Conservation (phyloP, 2,888 invertebrate genomes). For the Eupithecia subumbrata region DNA sequence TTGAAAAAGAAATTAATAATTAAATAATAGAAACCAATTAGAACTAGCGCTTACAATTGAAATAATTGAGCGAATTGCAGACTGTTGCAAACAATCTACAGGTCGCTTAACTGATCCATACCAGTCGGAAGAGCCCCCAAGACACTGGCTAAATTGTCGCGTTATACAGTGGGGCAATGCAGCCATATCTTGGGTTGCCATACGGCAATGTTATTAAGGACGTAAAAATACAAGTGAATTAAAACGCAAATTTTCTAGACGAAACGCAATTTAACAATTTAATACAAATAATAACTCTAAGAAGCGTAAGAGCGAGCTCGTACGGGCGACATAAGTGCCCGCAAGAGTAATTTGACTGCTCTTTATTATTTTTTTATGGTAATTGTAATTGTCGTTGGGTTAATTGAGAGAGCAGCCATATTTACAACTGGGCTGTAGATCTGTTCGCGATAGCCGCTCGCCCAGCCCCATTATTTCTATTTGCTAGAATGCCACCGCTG, state of each 20-base stretch:
- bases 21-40: no score
- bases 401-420: slow-evolving; percentile 75
- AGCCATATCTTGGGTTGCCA: no score
- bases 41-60: no score
- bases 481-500: slow-evolving; percentile 60
- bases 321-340: slow-evolving; percentile 56
- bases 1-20: no score
- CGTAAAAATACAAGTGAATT: background rate
- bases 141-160: no score
- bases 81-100: no score
- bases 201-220: background rate
- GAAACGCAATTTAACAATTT: slow-evolving; percentile 54
- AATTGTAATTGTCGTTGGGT: slow-evolving; percentile 75
- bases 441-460: slow-evolving; percentile 61
- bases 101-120: no score
- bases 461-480: slow-evolving; percentile 70
- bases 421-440: slow-evolving; percentile 68
- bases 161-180: no score
- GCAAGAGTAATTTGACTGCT: slow-evolving; percentile 66
- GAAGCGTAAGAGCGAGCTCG: slow-evolving; percentile 52
- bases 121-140: no score
- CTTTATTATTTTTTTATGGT: slow-evolving; percentile 79
- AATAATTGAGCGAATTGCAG: no score
- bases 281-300: slow-evolving; percentile 58
- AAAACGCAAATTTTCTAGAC: slow-evolving; percentile 23